Percentiles rank a stretch among this genome's conserved stretches.
Conservation (phyloP, 2,113 vertebrate genomes). For the Entosphenus tridentatus region DNA sequence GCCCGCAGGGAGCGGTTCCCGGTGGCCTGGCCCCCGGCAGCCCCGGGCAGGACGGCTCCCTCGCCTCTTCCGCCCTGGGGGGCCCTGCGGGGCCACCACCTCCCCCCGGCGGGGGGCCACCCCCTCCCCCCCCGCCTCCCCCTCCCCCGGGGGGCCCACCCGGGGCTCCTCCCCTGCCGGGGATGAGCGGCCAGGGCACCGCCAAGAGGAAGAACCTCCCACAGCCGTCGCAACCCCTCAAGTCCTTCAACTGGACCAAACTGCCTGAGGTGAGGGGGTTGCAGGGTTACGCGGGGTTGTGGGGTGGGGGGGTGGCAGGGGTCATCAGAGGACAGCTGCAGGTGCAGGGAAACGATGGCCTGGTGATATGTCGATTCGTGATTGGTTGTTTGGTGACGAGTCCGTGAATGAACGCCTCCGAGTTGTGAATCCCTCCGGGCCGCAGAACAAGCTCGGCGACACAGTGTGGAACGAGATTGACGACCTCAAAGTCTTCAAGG, state of each 20-base stretch:
- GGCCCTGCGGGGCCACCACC: conserved; percentile 19
- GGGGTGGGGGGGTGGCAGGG: not conserved
- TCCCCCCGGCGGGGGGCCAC: conserved; percentile 17
- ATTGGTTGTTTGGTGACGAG: not conserved
- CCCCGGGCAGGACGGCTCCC: conserved; percentile 21
- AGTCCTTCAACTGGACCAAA: conserved; percentile 96
- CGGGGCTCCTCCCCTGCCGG: conserved; percentile 35
- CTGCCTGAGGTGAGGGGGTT: conserved; percentile 50
- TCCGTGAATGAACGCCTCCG: not conserved
- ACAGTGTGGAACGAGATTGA: conserved; percentile 88
- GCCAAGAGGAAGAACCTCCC: conserved; percentile 80
- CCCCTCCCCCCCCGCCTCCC: conserved; percentile 32
- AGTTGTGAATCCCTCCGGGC: not conserved
- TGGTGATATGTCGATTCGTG: not conserved
- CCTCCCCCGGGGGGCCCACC: conserved; percentile 53
- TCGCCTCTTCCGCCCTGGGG: conserved; percentile 20
- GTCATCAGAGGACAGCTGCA: not conserved
- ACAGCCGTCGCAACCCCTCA: conserved; percentile 62
- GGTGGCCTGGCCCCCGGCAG: conserved; percentile 16
- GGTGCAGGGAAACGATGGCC: not conserved
- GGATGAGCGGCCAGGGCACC: conserved; percentile 19
- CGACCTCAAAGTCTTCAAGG: conserved; percentile 58
- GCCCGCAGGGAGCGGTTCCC: conserved; percentile 19
- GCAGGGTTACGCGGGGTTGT: not conserved
- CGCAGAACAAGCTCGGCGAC: conserved; percentile 55